Evolutionary conservation across 2,888 invertebrate genomes (phyloP).

Genomic region (Drosophila antonietae): DNA sequence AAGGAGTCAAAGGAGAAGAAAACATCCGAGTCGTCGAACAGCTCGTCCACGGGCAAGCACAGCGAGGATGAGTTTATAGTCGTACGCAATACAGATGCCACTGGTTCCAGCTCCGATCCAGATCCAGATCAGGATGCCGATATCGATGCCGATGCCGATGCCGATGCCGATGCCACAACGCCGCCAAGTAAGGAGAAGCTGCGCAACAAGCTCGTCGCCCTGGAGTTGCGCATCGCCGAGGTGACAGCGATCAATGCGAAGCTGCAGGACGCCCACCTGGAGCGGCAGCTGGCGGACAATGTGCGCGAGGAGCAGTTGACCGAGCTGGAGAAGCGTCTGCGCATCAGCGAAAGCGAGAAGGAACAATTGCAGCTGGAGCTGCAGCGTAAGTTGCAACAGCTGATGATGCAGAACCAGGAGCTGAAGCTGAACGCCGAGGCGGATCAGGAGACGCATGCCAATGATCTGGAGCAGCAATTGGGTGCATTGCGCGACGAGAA

Average conservation of each 20-base stretch:
- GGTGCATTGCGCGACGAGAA: constrained; percentile 71
- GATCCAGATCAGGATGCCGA: constrained; percentile 43
- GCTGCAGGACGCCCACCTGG: constrained; percentile 77
- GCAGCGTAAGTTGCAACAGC: constrained; percentile 73
- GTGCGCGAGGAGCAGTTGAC: constrained; percentile 72
- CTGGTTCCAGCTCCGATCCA: constrained; percentile 50
- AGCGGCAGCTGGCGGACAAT: constrained; percentile 74
- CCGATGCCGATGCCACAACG: constrained; percentile 49
- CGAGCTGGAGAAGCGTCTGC: constrained; percentile 72
- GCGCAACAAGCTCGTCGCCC: constrained; percentile 82
- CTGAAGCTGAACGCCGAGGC: constrained; percentile 78
- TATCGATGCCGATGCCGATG: not conserved
- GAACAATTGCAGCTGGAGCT: constrained; percentile 78
- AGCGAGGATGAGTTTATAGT: constrained; percentile 83
- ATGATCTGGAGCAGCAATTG: constrained; percentile 74
- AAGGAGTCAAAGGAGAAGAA: constrained; percentile 74
- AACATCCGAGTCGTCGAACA: constrained; percentile 77
- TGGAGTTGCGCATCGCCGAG: constrained; percentile 76
- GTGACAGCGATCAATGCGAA: constrained; percentile 74
- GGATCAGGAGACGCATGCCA: constrained; percentile 75
- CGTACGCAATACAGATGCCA: constrained; percentile 77
- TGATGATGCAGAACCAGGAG: constrained; percentile 78
- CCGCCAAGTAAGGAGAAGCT: constrained; percentile 77
- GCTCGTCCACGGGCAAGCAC: constrained; percentile 77
- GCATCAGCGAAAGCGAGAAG: constrained; percentile 77